These are phyloP conservation scores for Puffinus mauretanicus DNA, from an alignment of 2,113 vertebrate genomes.

Conservation along the genomic window DNA sequence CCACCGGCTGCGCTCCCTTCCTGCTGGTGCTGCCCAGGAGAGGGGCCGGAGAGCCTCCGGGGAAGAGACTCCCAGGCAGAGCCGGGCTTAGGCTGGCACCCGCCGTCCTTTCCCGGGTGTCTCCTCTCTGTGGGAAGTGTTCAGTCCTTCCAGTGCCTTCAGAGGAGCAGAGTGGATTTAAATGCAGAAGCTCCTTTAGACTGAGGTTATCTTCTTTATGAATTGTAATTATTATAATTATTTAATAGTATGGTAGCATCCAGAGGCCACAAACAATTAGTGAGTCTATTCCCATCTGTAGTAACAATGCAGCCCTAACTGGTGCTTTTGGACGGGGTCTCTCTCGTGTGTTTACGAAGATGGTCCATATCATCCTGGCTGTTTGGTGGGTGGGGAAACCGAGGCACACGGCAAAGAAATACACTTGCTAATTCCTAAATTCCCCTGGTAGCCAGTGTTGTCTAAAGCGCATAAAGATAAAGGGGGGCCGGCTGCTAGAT, in stretches of 20 bases:
- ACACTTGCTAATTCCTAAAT: background rate
- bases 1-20: background rate
- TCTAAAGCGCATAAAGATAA: background rate
- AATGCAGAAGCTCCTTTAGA: background rate
- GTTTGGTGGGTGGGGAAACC: background rate
- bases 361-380: background rate
- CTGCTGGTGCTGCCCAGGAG: background rate
- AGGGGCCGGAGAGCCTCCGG: accelerated
- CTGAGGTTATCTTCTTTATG: slow-evolving; percentile 30
- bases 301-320: background rate
- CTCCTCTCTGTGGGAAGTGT: background rate
- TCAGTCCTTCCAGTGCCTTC: background rate
- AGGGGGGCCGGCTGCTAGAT: background rate
- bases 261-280: slow-evolving; percentile 29
- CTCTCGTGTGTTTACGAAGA: accelerated
- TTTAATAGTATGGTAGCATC: slow-evolving; percentile 7
- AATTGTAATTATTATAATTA: slow-evolving; percentile 11
- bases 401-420: background rate
- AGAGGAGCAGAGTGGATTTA: background rate
- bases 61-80: background rate
- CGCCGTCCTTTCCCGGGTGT: accelerated
- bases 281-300: background rate
- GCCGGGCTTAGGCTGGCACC: background rate
- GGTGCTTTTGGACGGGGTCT: background rate
- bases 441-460: background rate